Evolutionary conservation across 2,797 vertebrate species (phyloP), one percentile per base, ranked within the genome.

Genomic region (Capromys pilorides): DNA sequence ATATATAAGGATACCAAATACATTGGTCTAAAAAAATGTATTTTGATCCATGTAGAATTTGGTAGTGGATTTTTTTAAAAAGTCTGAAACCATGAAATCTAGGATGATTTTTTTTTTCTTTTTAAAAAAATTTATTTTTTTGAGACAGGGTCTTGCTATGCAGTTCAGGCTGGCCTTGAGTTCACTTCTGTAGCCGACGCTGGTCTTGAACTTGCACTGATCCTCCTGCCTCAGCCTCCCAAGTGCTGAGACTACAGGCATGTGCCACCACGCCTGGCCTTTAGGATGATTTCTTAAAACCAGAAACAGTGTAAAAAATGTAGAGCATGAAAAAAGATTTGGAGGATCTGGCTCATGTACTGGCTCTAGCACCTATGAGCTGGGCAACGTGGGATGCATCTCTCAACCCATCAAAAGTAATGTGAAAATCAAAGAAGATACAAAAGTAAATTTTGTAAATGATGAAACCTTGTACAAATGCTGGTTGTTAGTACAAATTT

Each of bases 1-100:
- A 6, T 87, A 16, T 80, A 83, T 49, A 66, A 87, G 94, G 66
- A 86, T 12, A 79, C 16, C 36, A 88, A 91, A 86, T 31, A 96
- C 51, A 90, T 0, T 91, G n/a, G 54, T 71, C 39, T 66, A 21
- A 82, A 96, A 91, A 69, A 73, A 84, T 33, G 92, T 86, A 80
- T 71, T 96, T 93, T 89, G 51, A 33, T 87, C 49, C 75, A 82
- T 57, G 64, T 18, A 92, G 57, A 93, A 80, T 95, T 83, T 95
- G 62, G 75, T 88, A 64, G 31, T 91, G 6, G 31, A 82, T 71
- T 94, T 41, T 41, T 59, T 28, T 6, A 57, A 28, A 49, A 96
- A 88, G n/a, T 57, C 64, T 96, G 87, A 94, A 93, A 88, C 28
- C 49, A 83, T 88, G 64, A 92, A 92, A 88, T 88, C 54, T 54